A percentile compares a stretch with the other conserved stretches of the same genome.
phyloP scores from a whole-genome alignment of 2,797 vertebrate genomes.

The Gymnodraco acuticeps region DNA sequence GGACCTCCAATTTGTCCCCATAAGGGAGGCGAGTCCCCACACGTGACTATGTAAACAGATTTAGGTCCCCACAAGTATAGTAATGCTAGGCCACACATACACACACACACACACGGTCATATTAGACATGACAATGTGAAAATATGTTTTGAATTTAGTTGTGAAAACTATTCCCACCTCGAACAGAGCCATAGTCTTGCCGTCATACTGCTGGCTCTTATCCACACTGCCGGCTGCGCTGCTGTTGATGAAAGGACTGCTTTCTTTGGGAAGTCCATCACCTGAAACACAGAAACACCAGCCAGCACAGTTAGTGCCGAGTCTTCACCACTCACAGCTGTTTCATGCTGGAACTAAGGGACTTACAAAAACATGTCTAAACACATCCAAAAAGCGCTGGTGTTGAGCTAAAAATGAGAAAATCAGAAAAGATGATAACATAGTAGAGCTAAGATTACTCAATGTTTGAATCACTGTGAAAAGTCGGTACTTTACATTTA shows the following conservation, averaged over 20 bases:
- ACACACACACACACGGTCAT: slow-evolving; percentile 10
- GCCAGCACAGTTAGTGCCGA: background rate
- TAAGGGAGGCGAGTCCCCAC: too few species aligned
- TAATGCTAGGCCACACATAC: background rate
- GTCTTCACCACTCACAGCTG: background rate
- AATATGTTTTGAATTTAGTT: background rate
- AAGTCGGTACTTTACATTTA: background rate
- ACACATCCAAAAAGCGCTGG: too few species aligned
- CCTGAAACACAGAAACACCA: slow-evolving; percentile 75
- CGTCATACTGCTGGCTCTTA: slow-evolving; percentile 93
- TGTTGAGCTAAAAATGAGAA: too few species aligned
- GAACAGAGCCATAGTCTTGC: slow-evolving; percentile 98
- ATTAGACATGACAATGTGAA: background rate
- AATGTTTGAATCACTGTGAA: background rate
- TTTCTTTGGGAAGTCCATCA: slow-evolving; percentile 96
- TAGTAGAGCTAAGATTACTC: background rate
- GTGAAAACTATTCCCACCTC: slow-evolving; percentile 83
- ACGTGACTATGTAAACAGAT: too few species aligned
- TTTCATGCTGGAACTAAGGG: too few species aligned
- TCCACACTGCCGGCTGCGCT: slow-evolving; percentile 87
- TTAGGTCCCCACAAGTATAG: too few species aligned
- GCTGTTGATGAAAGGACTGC: slow-evolving; percentile 98
- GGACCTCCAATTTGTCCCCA: too few species aligned
- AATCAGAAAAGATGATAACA: too few species aligned
- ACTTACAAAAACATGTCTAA: too few species aligned